Conservation (phyloP, 2,113 vertebrate genomes). For the Apistogramma diplotaenia region DNA sequence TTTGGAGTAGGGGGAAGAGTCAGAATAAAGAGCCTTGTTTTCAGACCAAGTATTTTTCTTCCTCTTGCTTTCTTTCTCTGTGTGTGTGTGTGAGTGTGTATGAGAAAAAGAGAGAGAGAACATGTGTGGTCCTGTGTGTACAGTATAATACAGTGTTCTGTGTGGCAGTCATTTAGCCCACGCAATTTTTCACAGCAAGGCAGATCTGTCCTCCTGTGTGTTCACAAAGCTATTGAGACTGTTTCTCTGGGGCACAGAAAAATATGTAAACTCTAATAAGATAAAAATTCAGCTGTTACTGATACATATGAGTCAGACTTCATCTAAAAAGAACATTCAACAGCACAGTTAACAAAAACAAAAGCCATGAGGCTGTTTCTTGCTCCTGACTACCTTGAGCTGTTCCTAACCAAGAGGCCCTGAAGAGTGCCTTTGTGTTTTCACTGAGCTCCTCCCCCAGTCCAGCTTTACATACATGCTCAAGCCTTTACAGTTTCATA, state of each 20-base stretch:
- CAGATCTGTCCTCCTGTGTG: not conserved
- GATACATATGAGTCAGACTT: not conserved
- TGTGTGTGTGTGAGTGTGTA: constrained; percentile 4
- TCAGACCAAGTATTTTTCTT: constrained; percentile 32
- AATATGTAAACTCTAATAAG: constrained; percentile 11
- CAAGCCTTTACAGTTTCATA: no score
- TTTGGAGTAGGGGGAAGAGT: constrained; percentile 38
- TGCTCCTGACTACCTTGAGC: no score
- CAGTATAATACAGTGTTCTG: constrained; percentile 36
- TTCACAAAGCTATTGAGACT: not conserved
- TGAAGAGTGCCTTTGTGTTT: no score
- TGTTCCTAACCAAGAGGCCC: no score
- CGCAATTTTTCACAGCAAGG: constrained; percentile 29
- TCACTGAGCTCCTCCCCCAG: no score
- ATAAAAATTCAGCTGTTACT: not conserved
- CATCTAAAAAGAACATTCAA: not conserved
- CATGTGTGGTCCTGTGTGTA: constrained; percentile 2
- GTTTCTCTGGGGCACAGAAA: not conserved
- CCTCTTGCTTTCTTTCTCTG: not conserved
- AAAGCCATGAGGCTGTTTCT: no score
- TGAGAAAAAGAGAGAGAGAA: not conserved
- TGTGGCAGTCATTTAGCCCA: constrained; percentile 32
- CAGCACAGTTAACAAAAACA: not conserved
- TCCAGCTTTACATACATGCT: no score
- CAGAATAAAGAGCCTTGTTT: constrained; percentile 64